Evolutionary conservation across 2,888 invertebrate species (phyloP), one percentile per base, ranked within the genome.

Genomic region (Tupiocoris notatus): DNA sequence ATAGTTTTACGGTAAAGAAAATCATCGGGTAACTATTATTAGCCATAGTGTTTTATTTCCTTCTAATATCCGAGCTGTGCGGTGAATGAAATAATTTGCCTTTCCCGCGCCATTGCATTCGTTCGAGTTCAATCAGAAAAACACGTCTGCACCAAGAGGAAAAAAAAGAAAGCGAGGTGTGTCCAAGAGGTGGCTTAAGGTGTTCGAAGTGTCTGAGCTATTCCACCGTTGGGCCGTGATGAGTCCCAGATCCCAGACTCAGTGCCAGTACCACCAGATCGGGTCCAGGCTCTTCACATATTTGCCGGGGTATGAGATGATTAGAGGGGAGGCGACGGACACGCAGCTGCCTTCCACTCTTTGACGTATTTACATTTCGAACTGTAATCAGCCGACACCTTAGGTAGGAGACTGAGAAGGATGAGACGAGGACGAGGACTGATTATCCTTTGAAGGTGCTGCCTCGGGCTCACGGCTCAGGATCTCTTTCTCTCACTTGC

Each of bases 251-350:
- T 12, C 39, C 39, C 6, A 12, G 3, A 12, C 3, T 12, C 39
- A 39, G 39, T 3, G 39, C 39, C 39, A 39, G 39, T 3, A 3
- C 3, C 6, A 39, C 6, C 39, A 7, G 39, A n/a, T n/a, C n/a
- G n/a, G n/a, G n/a, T n/a, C n/a, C n/a, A 39, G 39, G 39, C 39
- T 39, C 39, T 39, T 68, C 68, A 58, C 68, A 68, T 68, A 68
- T 68, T 68, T 68, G 68, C 68, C 68, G 68, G 68, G 68, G 68
- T 68, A 68, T 68, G 68, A 68, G 68, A 68, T 68, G 68, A 68
- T 68, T 68, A 68, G 68, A 68, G 68, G 68, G 68, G 68, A 68
- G 68, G 57, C 68, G 58, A 57, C 59, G 58, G 68, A 68, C 68
- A 68, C 68, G 68, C 68, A 68, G 68, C 68, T 68, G 68, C 68